Evolutionary conservation across 2,888 invertebrate species (phyloP).

Genomic region (Netelia melanura): DNA sequence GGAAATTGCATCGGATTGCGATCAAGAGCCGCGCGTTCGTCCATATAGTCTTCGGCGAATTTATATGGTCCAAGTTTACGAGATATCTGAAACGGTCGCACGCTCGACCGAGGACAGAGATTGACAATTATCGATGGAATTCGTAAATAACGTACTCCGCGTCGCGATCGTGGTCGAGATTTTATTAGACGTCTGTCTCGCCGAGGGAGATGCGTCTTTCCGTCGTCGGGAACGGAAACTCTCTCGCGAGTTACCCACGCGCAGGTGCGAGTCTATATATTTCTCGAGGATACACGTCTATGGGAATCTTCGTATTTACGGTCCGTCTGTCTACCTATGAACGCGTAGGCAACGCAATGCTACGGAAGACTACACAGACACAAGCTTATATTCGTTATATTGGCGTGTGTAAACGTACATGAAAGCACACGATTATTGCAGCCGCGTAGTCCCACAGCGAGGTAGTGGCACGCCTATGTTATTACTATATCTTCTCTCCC

Average conservation of each 20-base stretch:
- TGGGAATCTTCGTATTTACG: constrained; percentile 5
- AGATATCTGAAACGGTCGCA: constrained; percentile 21
- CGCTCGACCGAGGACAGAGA: constrained; percentile 26
- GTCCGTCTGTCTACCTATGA: neutral
- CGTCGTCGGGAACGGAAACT: constrained; percentile 10
- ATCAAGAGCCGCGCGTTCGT: constrained; percentile 55
- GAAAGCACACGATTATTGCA: constrained; percentile 23
- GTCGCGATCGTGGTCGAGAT: constrained; percentile 3
- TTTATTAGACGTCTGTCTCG: constrained; percentile 17
- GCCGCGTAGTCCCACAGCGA: constrained; percentile 51
- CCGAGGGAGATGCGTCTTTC: neutral
- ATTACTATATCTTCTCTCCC: constrained; percentile 77
- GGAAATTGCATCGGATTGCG: constrained; percentile 51
- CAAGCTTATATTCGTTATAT: constrained; percentile 18
- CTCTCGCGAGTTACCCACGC: constrained; percentile 33
- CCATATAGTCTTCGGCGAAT: constrained; percentile 53
- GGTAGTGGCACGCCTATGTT: constrained; percentile 78
- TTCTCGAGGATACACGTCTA: neutral
- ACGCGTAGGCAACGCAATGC: neutral
- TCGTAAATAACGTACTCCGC: constrained; percentile 48
- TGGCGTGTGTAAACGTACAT: constrained; percentile 5
- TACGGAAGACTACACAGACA: neutral
- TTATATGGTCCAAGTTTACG: constrained; percentile 56
- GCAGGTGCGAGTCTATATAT: constrained; percentile 45
- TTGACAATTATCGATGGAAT: constrained; percentile 57